phyloP scores from a whole-genome alignment of 2,797 vertebrate genomes.

The Tolypeutes matacus region DNA sequence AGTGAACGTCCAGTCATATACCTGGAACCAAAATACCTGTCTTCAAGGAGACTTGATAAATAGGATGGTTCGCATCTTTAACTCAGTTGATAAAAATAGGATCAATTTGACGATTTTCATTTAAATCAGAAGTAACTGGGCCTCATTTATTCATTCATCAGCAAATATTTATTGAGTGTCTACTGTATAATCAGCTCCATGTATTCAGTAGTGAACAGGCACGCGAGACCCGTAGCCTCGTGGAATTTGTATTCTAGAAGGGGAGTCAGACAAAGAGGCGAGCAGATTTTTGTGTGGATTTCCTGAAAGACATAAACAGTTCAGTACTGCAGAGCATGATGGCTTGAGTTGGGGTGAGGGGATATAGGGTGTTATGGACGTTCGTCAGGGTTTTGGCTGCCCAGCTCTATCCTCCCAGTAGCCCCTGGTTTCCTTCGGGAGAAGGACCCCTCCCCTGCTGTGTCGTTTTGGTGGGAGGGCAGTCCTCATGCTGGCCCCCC shows the following conservation, averaged over 20 bases:
- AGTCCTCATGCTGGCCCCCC: background rate
- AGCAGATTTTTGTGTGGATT: background rate
- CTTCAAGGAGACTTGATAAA: background rate
- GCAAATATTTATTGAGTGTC: background rate
- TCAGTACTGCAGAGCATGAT: fast-evolving
- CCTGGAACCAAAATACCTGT: background rate
- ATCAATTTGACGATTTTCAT: background rate
- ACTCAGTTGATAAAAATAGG: background rate
- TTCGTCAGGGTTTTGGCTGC: background rate
- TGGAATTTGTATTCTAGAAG: background rate
- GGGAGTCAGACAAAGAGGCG: background rate
- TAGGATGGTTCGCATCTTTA: background rate
- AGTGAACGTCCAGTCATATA: background rate
- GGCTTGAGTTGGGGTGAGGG: background rate
- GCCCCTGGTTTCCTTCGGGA: background rate
- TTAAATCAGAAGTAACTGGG: background rate
- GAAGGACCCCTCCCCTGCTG: background rate
- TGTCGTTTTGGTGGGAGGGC: background rate
- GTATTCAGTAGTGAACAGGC: fast-evolving
- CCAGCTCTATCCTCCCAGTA: background rate
- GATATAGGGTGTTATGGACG: fast-evolving
- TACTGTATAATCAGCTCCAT: background rate
- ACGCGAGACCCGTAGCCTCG: fast-evolving
- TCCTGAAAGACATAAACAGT: background rate
- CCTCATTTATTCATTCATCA: background rate